Evolutionary conservation across 2,797 vertebrate genomes (phyloP), one percentile per base, ranked within the genome.

Genomic region (Clarias platycephalus): DNA sequence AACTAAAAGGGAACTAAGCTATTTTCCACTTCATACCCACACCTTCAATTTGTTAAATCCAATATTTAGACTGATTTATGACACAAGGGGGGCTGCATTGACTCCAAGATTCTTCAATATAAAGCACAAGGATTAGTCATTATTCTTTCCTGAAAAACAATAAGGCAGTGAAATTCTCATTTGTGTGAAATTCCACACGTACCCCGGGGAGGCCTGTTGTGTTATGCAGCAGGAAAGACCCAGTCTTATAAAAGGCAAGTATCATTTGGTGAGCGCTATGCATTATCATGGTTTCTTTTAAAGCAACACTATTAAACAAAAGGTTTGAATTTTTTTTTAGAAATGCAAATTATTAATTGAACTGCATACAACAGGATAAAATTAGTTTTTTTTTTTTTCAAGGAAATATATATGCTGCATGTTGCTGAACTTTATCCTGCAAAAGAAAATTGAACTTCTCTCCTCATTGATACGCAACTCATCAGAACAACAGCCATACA

Each of bases 141-240:
- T 80, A 57, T 85, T 83, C 70, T 85, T 85, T 70, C 44, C 57
- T 26, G 12, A 83, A 16, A 80, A 80, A 83, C 76, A 85, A 77
- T 70, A 72, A 67, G 28, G 64, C 74, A 44, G 70, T n/a, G 75
- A 83, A 64, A 84, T 72, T 78, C 57, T 55, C 44, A 44, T 28
- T 71, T 49, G 66, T 57, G 44, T 77, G 64, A 28, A 57, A 77
- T 58, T 55, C 58, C 72, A 77, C 72, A 63, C 13, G 63, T 22
- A 0, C 4, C 57, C n/a, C 0, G 57, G 31, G 57, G 20, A 37
- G 10, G 20, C 31, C 12, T 6, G 28, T 15, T 24, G 15, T 53
- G 72, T 75, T 60, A n/a, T 77, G 57, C 75, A 77, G 31, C 5
- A 2, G 75, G 37, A 77, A 77, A 37, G 55, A 78, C 5, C 12